Base-by-base conservation (phyloP, 2,888 invertebrate genomes). In the Leptinotarsa juncta region DNA sequence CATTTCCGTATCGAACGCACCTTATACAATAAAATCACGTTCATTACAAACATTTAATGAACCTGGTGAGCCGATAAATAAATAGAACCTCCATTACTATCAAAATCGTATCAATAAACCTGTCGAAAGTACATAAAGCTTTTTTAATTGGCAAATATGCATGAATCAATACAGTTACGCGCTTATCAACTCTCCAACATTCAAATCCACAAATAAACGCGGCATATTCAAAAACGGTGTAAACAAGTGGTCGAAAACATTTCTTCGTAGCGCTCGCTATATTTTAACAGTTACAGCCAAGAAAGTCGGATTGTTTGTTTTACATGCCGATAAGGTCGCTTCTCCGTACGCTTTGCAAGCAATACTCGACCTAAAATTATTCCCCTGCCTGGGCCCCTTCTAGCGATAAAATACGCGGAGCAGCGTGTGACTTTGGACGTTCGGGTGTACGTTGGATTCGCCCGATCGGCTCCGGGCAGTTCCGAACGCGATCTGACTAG, bases 331-430 rank as follows among this genome's bases (percentile, higher is more conserved):
- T 82, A 83, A 81, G 83, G 83, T 80, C 78, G 78, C 81, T 71
- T 80, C 81, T 83, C 78, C 70, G 60, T 70, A 51, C 67, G 65
- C 70, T 67, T 51, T 60, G 53, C 78, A 71, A 77, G 79, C 81
- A 72, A 80, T 75, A 78, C 20, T 80, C 80, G 77, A 78, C 81
- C 78, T 77, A 78, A 82, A 66, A 62, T 66, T 67, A 70, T 76
- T 84, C 85, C 84, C 87, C 86, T 86, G 85, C 85, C 84, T 84
- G 86, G 86, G 87, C 86, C 86, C 86, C 81, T 80, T 78, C 83
- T 78, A 73, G 79, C 86, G 87, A 87, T 87, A 86, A 86, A 84
- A 82, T 82, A 80, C 81, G 73, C 79, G 74, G 78, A 77, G 72
- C 74, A 67, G 62, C 69, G 77, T 60, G 71, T 70, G 60, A 57